These are phyloP conservation scores for Rhabdornis inornatus DNA, from an alignment of 2,113 vertebrate genomes.

Conservation along the genomic window DNA sequence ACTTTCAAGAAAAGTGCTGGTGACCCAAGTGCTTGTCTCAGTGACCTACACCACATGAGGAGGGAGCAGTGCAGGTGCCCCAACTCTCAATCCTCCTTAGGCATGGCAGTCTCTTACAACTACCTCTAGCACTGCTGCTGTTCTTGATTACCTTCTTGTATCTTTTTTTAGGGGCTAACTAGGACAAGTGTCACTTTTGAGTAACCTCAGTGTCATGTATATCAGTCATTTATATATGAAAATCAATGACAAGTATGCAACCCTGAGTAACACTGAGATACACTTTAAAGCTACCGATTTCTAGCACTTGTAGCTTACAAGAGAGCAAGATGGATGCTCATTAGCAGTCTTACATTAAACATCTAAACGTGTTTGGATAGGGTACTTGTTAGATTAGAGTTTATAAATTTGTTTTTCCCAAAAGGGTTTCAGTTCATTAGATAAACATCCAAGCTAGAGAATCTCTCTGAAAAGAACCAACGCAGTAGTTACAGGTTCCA, in stretches of 20 bases:
- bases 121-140: neutral
- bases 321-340: neutral
- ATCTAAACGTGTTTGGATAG: neutral
- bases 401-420: neutral
- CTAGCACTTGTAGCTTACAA: neutral
- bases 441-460: neutral
- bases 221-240: neutral
- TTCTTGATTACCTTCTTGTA: neutral
- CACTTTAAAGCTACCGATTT: neutral
- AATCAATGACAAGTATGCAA: neutral
- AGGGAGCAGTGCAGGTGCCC: neutral
- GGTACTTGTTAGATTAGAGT: neutral
- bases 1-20: neutral
- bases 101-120: neutral
- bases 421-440: neutral
- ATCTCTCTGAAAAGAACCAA: neutral
- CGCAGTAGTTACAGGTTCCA: fast-evolving
- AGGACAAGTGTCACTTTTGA: neutral
- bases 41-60: fast-evolving
- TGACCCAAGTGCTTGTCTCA: fast-evolving
- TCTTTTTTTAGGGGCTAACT: neutral
- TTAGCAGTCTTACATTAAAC: neutral
- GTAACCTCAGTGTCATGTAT: neutral
- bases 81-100: no score
- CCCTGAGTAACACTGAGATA: neutral